phyloP scores from a whole-genome alignment of 2,888 invertebrate species.

The Erynnis tages region DNA sequence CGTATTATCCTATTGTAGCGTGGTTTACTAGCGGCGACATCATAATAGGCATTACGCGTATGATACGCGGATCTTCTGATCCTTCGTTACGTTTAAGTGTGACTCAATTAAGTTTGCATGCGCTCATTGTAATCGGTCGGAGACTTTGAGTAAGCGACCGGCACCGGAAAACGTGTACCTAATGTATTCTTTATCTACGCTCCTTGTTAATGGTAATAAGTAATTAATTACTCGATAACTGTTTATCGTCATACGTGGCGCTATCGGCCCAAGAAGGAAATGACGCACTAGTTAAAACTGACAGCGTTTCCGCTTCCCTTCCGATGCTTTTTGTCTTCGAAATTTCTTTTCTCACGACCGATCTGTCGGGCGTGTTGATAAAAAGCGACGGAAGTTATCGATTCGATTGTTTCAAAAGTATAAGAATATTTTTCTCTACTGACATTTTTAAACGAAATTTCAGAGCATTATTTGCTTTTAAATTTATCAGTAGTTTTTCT shows the following conservation, averaged over 20 bases:
- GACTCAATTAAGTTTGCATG: neutral
- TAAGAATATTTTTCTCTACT: neutral
- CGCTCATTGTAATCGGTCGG: neutral
- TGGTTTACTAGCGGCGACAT: conserved; percentile 26
- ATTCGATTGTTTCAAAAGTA: conserved; percentile 44
- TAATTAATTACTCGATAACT: conserved; percentile 64
- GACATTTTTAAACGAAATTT: no score
- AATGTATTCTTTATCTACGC: conserved; percentile 28
- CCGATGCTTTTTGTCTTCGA: conserved; percentile 53
- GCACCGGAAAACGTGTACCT: conserved; percentile 30
- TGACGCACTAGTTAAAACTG: conserved; percentile 61
- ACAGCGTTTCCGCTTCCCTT: conserved; percentile 67
- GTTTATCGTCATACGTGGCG: conserved; percentile 53
- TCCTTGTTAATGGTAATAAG: conserved; percentile 58
- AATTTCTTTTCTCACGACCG: conserved; percentile 61
- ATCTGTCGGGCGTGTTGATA: conserved; percentile 41
- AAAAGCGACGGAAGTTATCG: conserved; percentile 57
- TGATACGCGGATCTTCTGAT: neutral
- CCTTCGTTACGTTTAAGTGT: neutral
- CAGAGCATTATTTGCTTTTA: no score
- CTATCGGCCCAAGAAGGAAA: conserved; percentile 70
- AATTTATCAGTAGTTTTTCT: neutral
- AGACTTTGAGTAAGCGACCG: conserved; percentile 26
- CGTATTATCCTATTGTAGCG: conserved; percentile 44
- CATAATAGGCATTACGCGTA: neutral